Conservation (phyloP, 2,888 invertebrate species). For the Gibbula magus region DNA sequence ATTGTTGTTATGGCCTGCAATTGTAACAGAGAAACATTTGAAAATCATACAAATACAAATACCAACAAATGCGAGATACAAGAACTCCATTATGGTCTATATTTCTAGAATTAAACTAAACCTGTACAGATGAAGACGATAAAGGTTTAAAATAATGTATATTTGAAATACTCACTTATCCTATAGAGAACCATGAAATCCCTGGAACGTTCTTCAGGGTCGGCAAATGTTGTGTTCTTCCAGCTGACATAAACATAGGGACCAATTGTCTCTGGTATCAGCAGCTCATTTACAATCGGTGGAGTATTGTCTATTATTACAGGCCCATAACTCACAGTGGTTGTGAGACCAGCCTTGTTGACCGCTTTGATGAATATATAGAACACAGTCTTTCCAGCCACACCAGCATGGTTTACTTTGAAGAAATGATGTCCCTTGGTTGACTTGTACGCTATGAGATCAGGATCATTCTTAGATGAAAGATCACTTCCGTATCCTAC, state of each 20-base stretch:
- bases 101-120: too few relatives aligned
- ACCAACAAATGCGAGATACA: background rate
- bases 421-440: conserved; percentile 24
- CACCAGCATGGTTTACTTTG: conserved; percentile 36
- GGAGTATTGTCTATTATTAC: conserved; percentile 45
- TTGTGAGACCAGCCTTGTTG: conserved; percentile 40
- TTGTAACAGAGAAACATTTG: background rate
- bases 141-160: background rate
- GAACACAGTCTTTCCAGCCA: conserved; percentile 33
- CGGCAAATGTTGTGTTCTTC: conserved; percentile 29
- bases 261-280: background rate
- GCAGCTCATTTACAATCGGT: conserved; percentile 26
- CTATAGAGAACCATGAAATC: conserved; percentile 19
- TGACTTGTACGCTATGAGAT: conserved; percentile 30
- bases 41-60: background rate
- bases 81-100: background rate
- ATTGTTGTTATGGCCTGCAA: conserved; percentile 1
- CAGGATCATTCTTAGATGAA: conserved; percentile 32
- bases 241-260: conserved; percentile 26
- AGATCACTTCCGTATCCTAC: conserved; percentile 44
- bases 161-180: conserved; percentile 9
- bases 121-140: too few relatives aligned
- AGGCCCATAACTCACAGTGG: conserved; percentile 37
- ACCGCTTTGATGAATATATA: conserved; percentile 38
- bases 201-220: conserved; percentile 34